Evolutionary conservation across 2,888 invertebrate species (phyloP).

Genomic region (Erebia epiphron): DNA sequence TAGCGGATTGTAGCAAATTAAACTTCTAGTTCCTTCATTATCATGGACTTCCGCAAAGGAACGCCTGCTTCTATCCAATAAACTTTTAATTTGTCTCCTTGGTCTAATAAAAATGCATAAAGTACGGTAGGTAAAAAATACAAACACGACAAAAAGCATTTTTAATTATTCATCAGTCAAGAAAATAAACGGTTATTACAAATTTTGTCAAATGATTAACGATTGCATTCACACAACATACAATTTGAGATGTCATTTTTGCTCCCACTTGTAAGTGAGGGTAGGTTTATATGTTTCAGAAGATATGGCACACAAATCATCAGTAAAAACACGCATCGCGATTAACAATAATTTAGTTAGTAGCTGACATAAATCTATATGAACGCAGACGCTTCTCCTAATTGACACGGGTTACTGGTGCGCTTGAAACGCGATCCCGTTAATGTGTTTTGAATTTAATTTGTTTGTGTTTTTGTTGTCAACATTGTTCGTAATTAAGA

Average conservation of each 20-base stretch:
- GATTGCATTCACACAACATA: not conserved
- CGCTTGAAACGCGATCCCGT: slow-evolving; percentile 61
- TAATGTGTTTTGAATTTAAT: slow-evolving; percentile 24
- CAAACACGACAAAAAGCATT: not conserved
- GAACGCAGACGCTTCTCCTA: slow-evolving; percentile 58
- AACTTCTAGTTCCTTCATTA: too few relatives aligned
- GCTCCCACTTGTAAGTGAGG: not conserved
- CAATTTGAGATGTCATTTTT: slow-evolving; percentile 7
- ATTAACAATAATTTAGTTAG: slow-evolving; percentile 69
- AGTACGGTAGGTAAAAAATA: too few relatives aligned
- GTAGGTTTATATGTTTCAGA: slow-evolving; percentile 4
- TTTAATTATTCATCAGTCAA: not conserved
- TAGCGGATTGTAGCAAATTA: too few relatives aligned
- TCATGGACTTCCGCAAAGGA: too few relatives aligned
- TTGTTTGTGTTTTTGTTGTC: slow-evolving; percentile 25
- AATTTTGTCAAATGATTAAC: slow-evolving; percentile 10
- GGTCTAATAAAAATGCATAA: not conserved
- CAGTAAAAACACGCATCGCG: slow-evolving; percentile 28
- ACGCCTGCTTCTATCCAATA: too few relatives aligned
- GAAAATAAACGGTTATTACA: not conserved
- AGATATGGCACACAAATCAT: slow-evolving; percentile 25
- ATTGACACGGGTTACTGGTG: slow-evolving; percentile 74
- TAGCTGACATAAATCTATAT: slow-evolving; percentile 70
- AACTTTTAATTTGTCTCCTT: too few relatives aligned
- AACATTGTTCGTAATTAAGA: not conserved